Evolutionary conservation across 2,113 vertebrate genomes (phyloP).

Genomic region (Petrocephalus microphthalmus): DNA sequence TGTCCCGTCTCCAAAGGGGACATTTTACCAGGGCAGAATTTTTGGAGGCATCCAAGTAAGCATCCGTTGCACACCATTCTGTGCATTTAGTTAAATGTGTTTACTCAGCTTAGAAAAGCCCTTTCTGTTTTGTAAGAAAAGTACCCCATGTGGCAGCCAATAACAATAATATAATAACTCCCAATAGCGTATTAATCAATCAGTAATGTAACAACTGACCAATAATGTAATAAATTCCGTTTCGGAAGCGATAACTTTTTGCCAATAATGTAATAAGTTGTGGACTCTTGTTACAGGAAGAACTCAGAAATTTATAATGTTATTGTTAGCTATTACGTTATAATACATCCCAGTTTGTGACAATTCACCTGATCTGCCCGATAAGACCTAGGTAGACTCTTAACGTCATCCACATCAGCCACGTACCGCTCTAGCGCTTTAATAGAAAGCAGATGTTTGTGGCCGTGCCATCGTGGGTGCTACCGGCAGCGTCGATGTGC

Average conservation of each 20-base stretch:
- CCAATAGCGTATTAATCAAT: background rate
- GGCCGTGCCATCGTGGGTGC: background rate
- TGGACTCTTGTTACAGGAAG: no score
- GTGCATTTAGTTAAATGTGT: background rate
- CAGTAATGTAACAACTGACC: background rate
- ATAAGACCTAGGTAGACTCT: background rate
- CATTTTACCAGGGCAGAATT: background rate
- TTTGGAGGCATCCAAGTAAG: background rate
- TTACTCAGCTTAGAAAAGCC: background rate
- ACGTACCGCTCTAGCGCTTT: background rate
- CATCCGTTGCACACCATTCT: background rate
- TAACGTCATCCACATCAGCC: background rate
- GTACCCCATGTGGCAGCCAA: background rate
- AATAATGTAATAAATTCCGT: background rate
- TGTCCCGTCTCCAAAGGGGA: background rate
- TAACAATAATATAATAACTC: background rate
- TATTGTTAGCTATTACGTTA: no score
- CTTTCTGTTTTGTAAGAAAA: background rate
- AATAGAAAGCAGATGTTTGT: background rate
- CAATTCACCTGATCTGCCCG: background rate
- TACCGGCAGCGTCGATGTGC: background rate
- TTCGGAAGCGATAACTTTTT: no score
- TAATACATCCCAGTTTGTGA: background rate
- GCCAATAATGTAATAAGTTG: no score
- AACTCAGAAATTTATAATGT: no score